Conservation (phyloP, 2,113 vertebrate genomes). For the Scalopus aquaticus region DNA sequence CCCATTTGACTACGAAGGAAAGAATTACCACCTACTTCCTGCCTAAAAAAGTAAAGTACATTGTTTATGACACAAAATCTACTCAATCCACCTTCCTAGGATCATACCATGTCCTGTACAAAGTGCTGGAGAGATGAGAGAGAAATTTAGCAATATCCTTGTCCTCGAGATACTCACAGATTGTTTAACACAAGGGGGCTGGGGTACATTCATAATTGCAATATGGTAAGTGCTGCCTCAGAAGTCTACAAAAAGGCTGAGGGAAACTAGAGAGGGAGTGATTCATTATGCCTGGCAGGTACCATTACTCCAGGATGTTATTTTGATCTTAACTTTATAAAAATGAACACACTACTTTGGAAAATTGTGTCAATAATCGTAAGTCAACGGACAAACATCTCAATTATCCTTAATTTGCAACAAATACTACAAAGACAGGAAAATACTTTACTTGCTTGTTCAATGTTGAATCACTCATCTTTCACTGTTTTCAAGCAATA, state of each 20-base stretch:
- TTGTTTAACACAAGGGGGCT: neutral
- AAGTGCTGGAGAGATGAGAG: neutral
- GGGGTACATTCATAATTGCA: neutral
- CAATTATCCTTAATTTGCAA: neutral
- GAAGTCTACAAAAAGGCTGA: neutral
- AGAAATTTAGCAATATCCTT: neutral
- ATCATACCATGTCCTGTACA: neutral
- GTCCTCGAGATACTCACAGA: neutral
- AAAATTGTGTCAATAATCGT: neutral
- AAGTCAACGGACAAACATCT: neutral
- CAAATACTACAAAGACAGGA: neutral
- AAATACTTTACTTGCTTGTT: neutral
- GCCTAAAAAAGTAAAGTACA: neutral
- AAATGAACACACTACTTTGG: neutral
- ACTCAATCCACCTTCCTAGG: neutral
- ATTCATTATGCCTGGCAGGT: neutral
- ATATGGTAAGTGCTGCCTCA: neutral
- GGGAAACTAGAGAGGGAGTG: neutral
- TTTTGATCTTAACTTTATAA: neutral
- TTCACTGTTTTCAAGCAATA: neutral
- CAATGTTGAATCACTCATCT: neutral
- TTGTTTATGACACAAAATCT: neutral
- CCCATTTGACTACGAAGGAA: conserved; percentile 30
- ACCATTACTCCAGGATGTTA: neutral
- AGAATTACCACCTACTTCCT: conserved; percentile 31